Evolutionary conservation across 2,113 vertebrate genomes (phyloP), one percentile per base, ranked within the genome.

Genomic region (Poeciliopsis turrubarensis): DNA sequence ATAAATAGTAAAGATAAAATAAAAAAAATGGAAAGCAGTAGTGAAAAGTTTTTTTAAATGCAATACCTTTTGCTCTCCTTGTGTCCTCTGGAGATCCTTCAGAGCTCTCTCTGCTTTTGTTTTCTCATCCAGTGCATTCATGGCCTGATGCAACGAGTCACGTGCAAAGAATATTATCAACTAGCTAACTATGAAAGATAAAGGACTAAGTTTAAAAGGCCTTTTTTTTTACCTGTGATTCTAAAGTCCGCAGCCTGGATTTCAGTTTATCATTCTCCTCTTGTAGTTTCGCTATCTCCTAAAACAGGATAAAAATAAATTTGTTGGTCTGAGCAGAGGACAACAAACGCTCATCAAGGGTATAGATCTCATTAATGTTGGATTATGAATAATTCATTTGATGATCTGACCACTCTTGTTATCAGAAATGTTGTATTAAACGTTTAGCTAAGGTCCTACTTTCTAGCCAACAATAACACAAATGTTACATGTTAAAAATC

Each of bases 181-280:
- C n/a, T 13, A 2, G 14, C 39, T 22, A 54, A 64, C 6, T 1
- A 14, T 29, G 11, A 60, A 27, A 39, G 72, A 65, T 3, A 6
- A 13, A 27, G 31, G 6, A 15, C 3, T 0, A 19, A 29, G 5
- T 22, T 70, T 32, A 7, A 31, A 67, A n/a, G 10, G 17, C 13
- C 2, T 31, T 29, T 78, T 73, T 73, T 26, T 25, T 25, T 94
- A 99, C 97, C 96, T 98, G 97, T 17, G 90, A 91, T 92, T 99
- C 97, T 82, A 96, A 78, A 57, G 93, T 95, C 79, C 92, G 94
- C 39, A 98, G 94, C 64, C 97, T 95, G 69, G 85, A 71, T 89
- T 95, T 99, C 75, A 99, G 84, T 86, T 96, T 98, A 62, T 96
- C 96, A 65, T 99, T 98, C 82, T 99, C 98, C 85, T 98, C 96